Evolutionary conservation across 2,113 vertebrate species (phyloP).

Genomic region (Xyliphius kryptos): DNA sequence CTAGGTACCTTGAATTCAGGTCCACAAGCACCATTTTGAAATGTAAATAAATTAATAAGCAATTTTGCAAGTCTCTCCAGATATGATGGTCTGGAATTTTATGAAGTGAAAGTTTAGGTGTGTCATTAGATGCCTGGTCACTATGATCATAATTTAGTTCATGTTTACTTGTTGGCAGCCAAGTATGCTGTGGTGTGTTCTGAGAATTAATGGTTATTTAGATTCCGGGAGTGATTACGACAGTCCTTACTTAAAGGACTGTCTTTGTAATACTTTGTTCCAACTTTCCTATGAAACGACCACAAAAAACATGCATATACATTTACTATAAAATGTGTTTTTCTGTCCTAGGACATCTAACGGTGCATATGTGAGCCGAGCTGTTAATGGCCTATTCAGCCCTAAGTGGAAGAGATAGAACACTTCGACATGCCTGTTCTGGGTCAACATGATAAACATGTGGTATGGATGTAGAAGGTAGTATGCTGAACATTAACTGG

Average conservation of each 20-base stretch:
- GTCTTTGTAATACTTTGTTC: background rate
- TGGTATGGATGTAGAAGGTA: slow-evolving; percentile 17
- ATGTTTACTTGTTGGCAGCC: background rate
- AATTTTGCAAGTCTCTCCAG: too few species aligned
- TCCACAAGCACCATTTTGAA: too few species aligned
- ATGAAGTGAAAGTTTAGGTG: background rate
- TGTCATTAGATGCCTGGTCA: background rate
- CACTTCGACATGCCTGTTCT: slow-evolving; percentile 24
- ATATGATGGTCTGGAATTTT: too few species aligned
- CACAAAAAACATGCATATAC: background rate
- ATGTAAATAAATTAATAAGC: too few species aligned
- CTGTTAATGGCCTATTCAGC: slow-evolving; percentile 1
- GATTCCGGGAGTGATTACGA: background rate
- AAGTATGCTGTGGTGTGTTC: background rate
- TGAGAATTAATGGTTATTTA: background rate
- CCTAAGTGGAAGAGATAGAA: slow-evolving; percentile 16
- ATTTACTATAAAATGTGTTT: slow-evolving; percentile 2
- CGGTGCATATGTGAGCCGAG: slow-evolving; percentile 7
- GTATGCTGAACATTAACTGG: background rate
- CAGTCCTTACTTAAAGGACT: background rate
- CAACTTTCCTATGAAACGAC: background rate
- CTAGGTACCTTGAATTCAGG: too few species aligned
- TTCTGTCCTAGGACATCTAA: slow-evolving; percentile 1
- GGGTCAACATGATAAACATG: slow-evolving; percentile 27
- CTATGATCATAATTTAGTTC: background rate